Base-by-base conservation (phyloP, 2,888 invertebrate genomes). In the Melanostoma mellinum region DNA sequence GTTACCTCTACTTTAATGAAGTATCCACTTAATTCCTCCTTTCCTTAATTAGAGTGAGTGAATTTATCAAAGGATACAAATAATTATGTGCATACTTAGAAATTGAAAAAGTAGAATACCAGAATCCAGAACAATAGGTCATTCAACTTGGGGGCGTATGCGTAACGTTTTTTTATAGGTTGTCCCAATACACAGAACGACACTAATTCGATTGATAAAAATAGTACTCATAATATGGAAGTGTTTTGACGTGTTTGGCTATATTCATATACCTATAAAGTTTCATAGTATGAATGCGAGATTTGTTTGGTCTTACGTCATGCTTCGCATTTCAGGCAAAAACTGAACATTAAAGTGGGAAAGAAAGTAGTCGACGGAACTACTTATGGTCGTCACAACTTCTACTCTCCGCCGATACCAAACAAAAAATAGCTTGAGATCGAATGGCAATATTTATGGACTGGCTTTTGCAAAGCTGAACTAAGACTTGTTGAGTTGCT, bases 71-170 rank as follows among this genome's bases (percentile, higher is more conserved):
- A 72, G 76, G 65, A 76, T 50, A 60, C 42, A 71, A 35, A 4
- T 40, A 61, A 48, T 40, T 67, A 67, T 48, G 46, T 30, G 48
- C 63, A 50, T 46, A 36, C 0, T 38, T 4, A 48, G 33, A 46
- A 48, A n/a, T 33, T 8, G 2, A 6, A 53, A 40, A 61, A 67
- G 58, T 76, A 55, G 61, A 32, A 35, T 63, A 67, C 20, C 38
- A 38, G 58, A 35, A 65, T 46, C 20, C 38, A 38, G 58, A 35
- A 65, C 52, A 50, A 4, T 36, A 10, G 73, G 63, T 74, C 68
- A 65, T 73, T 82, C 68, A 77, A 73, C 82, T 46, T 5, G 36
- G 65, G 46, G 76, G 71, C 76, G 81, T 81, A 81, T 76, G 48
- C 75, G 80, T 80, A 72, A 80, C 58, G 5, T 63, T 71, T 71